Base-by-base conservation (phyloP, 2,113 vertebrate genomes). In the Tetraodon nigroviridis region DNA sequence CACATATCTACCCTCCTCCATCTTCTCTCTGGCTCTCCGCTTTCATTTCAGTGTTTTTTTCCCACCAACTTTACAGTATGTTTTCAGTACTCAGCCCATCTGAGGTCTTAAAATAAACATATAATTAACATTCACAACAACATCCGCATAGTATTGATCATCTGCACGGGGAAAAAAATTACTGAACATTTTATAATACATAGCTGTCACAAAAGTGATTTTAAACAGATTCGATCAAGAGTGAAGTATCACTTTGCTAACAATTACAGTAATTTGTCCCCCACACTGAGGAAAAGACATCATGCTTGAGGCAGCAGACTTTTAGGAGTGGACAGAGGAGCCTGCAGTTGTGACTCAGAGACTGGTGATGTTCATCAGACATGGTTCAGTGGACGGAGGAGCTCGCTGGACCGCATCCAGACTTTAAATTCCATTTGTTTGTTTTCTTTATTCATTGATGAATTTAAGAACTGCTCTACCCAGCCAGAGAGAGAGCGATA, bases 401-500 rank as follows among this genome's bases (percentile, higher is more conserved):
- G 40, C 10, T 22, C 17, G 7, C 3, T 71, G 64, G 61, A 71
- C 29, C 2, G 4, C 41, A n/a, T 54, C 58, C 64, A 65, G 44
- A 37, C n/a, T 19, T 51, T 29, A 21, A 58, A 54, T 37, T 20
- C n/a, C 4, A 8, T 42, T 17, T 32, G 24, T 41, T 56, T 42
- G 46, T 64, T 49, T 6, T 1, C 4, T 69, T 61, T 19, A 46
- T 78, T 80, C 80, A 68, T 79, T 69, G 53, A 64, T 62, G 12
- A 37, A 65, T 66, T 72, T 56, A 71, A 80, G 71, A 76, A 63
- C 60, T 67, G 45, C n/a, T 67, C 84, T 69, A 70, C 83, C 72
- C 82, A 87, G 85, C 82, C 83, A 82, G 57, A 72, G 69, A 77
- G 76, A 83, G 73, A 75, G 51, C 4, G 52, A 65, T 49, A 1